Percentiles rank a stretch among this genome's conserved stretches.
These are phyloP conservation scores for Thamnaconus septentrionalis DNA, from an alignment of 2,113 vertebrate species.

Conservation along the genomic window DNA sequence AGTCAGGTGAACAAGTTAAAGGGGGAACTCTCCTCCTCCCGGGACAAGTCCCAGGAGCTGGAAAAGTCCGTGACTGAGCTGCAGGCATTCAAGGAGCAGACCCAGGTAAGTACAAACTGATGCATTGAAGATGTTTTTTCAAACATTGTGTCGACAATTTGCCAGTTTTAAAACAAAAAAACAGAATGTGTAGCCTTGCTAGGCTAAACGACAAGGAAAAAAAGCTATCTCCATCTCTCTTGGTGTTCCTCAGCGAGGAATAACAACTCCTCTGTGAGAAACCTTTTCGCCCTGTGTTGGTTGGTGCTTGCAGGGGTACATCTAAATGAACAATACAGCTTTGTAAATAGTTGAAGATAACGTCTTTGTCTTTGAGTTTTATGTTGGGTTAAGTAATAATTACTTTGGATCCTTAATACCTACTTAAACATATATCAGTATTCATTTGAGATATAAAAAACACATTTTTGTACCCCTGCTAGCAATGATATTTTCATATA, in stretches of 20 bases:
- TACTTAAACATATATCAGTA: too few species aligned
- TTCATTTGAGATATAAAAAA: too few species aligned
- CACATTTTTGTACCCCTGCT: slow-evolving; percentile 19
- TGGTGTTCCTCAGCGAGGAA: neutral
- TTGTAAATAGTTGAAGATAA: neutral
- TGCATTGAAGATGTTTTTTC: neutral
- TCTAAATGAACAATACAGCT: neutral
- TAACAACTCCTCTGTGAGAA: slow-evolving; percentile 6
- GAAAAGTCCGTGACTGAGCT: slow-evolving; percentile 80
- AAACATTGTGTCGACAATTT: too few species aligned
- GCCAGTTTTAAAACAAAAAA: neutral
- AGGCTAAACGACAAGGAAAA: too few species aligned
- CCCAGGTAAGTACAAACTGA: slow-evolving; percentile 72
- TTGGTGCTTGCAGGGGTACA: slow-evolving; percentile 29
- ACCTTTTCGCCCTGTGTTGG: slow-evolving; percentile 2
- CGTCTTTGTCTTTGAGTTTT: too few species aligned
- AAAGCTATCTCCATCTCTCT: too few species aligned
- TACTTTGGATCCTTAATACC: neutral
- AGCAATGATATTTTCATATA: slow-evolving; percentile 10
- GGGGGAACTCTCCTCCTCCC: slow-evolving; percentile 70
- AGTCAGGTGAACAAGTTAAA: slow-evolving; percentile 69
- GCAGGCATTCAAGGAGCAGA: slow-evolving; percentile 80
- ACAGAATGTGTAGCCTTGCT: neutral
- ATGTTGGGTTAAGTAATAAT: neutral
- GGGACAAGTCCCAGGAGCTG: slow-evolving; percentile 69